These are phyloP conservation scores for Leptinotarsa lineolata DNA, from an alignment of 1,140 invertebrate genomes.

Conservation along the genomic window DNA sequence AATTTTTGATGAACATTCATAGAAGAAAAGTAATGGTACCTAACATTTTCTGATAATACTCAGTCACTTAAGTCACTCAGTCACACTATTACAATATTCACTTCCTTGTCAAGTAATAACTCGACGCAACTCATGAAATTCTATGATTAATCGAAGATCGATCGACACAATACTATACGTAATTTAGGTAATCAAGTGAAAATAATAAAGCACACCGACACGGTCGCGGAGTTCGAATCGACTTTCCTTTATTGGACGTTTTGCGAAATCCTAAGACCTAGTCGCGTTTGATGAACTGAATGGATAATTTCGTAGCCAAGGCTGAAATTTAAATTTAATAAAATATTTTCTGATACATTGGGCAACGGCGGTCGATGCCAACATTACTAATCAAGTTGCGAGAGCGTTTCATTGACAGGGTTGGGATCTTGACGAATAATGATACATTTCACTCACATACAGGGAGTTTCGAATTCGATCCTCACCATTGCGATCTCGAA, in stretches of 20 bases:
- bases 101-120: background rate
- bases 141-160: background rate
- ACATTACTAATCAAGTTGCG: background rate
- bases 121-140: background rate
- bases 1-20: too few species aligned
- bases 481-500: too few species aligned
- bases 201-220: constrained; percentile 7
- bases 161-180: background rate
- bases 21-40: too few species aligned
- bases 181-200: constrained; percentile 16
- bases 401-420: too few species aligned
- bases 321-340: background rate
- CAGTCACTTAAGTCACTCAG: too few species aligned
- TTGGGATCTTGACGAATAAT: too few species aligned
- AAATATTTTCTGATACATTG: background rate
- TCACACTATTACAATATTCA: too few species aligned
- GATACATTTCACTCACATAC: too few species aligned
- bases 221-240: constrained; percentile 1
- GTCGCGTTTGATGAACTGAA: constrained; percentile 15
- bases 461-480: too few species aligned
- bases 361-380: background rate
- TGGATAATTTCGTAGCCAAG: constrained; percentile 13
- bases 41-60: too few species aligned
- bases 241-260: background rate
- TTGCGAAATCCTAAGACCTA: background rate